phyloP scores from a whole-genome alignment of 2,797 vertebrate species.

The Brachyalestes nurse region DNA sequence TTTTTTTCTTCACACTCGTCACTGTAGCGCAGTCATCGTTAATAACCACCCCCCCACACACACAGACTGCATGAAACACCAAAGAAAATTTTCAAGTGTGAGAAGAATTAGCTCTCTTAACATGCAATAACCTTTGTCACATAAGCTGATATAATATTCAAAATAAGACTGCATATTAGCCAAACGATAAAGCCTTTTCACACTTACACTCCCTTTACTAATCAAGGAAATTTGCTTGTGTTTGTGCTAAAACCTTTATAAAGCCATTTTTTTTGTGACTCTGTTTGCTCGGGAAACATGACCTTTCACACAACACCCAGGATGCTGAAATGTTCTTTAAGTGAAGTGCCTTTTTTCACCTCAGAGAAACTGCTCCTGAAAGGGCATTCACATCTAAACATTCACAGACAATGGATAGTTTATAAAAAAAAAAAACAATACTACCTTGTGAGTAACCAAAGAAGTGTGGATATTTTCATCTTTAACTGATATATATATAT shows the following conservation, averaged over 20 bases:
- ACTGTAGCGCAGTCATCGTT: slow-evolving; percentile 64
- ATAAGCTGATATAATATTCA: slow-evolving; percentile 42
- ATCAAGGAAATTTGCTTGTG: slow-evolving; percentile 38
- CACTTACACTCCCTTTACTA: slow-evolving; percentile 32
- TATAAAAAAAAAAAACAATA: slow-evolving; percentile 18
- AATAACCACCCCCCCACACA: slow-evolving; percentile 53
- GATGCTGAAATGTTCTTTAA: slow-evolving; percentile 35
- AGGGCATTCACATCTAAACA: slow-evolving; percentile 33
- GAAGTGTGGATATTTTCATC: slow-evolving; percentile 28
- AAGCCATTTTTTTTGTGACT: slow-evolving; percentile 22
- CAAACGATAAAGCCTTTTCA: slow-evolving; percentile 38
- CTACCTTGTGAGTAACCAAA: slow-evolving; percentile 34
- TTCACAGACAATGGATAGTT: slow-evolving; percentile 37
- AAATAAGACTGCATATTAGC: slow-evolving; percentile 32
- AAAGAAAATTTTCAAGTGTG: slow-evolving; percentile 48
- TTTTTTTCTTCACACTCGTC: slow-evolving; percentile 62
- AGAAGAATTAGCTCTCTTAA: slow-evolving; percentile 51
- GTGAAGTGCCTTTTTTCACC: slow-evolving; percentile 39
- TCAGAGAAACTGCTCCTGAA: slow-evolving; percentile 24
- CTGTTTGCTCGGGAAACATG: slow-evolving; percentile 51
- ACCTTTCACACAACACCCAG: slow-evolving; percentile 38
- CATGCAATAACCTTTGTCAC: slow-evolving; percentile 45
- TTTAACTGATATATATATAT: slow-evolving; percentile 35
- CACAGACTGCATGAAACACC: slow-evolving; percentile 49
- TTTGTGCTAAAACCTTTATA: slow-evolving; percentile 32